Percentiles rank a stretch among this genome's conserved stretches.
These are phyloP conservation scores for Apogon talboti DNA, from an alignment of 2,797 vertebrate species.

Conservation along the genomic window DNA sequence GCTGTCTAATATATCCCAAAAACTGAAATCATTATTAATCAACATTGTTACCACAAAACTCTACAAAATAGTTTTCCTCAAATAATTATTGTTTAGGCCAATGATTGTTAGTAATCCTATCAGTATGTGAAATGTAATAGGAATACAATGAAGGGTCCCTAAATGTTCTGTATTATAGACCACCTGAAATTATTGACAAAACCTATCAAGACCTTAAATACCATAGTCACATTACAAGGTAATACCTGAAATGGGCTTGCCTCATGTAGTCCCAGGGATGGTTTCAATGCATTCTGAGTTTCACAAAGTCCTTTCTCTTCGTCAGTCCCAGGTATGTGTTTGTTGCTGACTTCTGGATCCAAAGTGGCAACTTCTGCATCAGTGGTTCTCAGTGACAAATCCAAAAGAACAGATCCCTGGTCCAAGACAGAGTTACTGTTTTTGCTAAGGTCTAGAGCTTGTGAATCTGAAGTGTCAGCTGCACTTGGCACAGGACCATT, in stretches of 20 bases:
- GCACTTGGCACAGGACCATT: slow-evolving; percentile 8
- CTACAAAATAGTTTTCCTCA: no score
- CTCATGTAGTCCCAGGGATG: slow-evolving; percentile 17
- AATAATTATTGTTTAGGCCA: not conserved
- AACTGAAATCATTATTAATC: no score
- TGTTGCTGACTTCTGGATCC: slow-evolving; percentile 35
- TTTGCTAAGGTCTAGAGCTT: slow-evolving; percentile 66
- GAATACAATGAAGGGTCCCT: not conserved
- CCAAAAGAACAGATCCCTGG: slow-evolving; percentile 62
- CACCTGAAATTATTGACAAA: slow-evolving; percentile 1
- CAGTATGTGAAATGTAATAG: not conserved
- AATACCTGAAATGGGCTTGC: slow-evolving; percentile 44
- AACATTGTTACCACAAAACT: no score
- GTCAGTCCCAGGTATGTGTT: not conserved
- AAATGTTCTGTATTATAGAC: not conserved
- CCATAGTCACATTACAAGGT: slow-evolving; percentile 14
- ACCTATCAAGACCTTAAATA: not conserved
- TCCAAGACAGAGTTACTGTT: slow-evolving; percentile 32
- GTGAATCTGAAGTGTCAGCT: slow-evolving; percentile 36
- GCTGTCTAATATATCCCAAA: no score
- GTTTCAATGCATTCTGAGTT: slow-evolving; percentile 12
- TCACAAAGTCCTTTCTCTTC: slow-evolving; percentile 30
- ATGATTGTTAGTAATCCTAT: not conserved
- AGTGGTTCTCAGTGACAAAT: slow-evolving; percentile 73
- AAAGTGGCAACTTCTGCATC: slow-evolving; percentile 29